Conservation (phyloP, 2,797 vertebrate genomes). For the Crenichthys baileyi region DNA sequence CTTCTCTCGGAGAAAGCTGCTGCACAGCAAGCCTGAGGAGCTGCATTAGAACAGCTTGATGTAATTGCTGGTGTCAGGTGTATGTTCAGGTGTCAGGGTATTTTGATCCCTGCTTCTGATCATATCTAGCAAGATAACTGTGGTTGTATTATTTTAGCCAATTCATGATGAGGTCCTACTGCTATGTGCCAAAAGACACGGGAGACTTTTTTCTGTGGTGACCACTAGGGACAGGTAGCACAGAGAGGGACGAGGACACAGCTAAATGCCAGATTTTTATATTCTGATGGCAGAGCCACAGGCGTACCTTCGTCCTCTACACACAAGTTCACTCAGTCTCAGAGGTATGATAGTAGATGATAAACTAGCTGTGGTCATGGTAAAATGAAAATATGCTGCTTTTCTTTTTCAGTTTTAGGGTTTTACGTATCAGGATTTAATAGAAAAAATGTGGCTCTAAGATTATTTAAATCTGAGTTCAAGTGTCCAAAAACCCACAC, state of each 20-base stretch:
- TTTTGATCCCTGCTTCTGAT: constrained; percentile 43
- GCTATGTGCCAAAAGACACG: constrained; percentile 37
- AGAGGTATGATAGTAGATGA: not conserved
- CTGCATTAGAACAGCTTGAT: constrained; percentile 52
- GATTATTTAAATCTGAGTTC: not conserved
- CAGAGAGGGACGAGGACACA: constrained; percentile 23
- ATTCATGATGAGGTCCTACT: constrained; percentile 41
- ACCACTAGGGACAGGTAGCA: constrained; percentile 32
- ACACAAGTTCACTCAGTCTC: not conserved
- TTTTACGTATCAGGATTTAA: not conserved
- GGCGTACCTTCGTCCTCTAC: constrained; percentile 1
- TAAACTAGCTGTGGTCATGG: not conserved
- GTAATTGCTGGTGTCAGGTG: constrained; percentile 76
- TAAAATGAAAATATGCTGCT: not conserved
- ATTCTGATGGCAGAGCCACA: constrained; percentile 26
- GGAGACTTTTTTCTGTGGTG: constrained; percentile 29
- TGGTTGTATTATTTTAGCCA: constrained; percentile 32
- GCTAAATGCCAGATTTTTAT: constrained; percentile 60
- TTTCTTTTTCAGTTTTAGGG: not conserved
- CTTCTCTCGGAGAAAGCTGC: constrained; percentile 41
- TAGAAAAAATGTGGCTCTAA: not conserved
- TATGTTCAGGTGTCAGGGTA: constrained; percentile 41
- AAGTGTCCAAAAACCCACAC: not conserved
- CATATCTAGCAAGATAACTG: constrained; percentile 9
- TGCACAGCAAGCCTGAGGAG: constrained; percentile 39